Conservation (phyloP, 2,113 vertebrate genomes). For the Oxygymnocypris stewartii region DNA sequence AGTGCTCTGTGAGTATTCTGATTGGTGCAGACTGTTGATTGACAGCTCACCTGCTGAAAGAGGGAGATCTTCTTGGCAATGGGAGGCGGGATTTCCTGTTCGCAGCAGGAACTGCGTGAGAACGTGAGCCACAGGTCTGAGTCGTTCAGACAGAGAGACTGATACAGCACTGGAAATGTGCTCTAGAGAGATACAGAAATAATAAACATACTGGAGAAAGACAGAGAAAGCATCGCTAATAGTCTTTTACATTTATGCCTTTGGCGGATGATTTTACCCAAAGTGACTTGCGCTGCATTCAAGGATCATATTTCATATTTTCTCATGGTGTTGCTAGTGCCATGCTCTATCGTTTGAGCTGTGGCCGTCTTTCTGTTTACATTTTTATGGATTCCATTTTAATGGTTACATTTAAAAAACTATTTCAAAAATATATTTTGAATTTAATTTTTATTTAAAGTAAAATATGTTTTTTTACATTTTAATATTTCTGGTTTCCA, state of each 20-base stretch:
- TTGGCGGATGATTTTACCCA: background rate
- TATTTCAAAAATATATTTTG: too few species aligned
- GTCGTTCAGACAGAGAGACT: slow-evolving; percentile 86
- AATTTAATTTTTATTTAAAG: too few species aligned
- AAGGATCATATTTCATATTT: background rate
- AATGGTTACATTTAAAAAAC: background rate
- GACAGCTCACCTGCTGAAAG: slow-evolving; percentile 90
- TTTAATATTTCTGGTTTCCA: background rate
- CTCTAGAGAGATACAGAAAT: slow-evolving; percentile 69
- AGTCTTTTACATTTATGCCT: background rate
- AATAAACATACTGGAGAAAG: background rate
- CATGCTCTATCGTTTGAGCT: too few species aligned
- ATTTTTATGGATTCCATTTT: background rate
- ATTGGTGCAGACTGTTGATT: slow-evolving; percentile 11
- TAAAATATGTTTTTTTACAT: background rate
- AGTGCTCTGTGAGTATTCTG: background rate
- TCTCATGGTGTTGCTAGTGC: background rate
- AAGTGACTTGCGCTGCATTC: background rate
- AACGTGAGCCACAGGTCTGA: slow-evolving; percentile 86
- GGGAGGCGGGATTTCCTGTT: slow-evolving; percentile 87
- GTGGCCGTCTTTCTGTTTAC: background rate
- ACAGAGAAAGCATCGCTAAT: background rate
- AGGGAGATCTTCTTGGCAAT: slow-evolving; percentile 85
- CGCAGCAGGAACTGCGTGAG: slow-evolving; percentile 86
- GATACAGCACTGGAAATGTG: slow-evolving; percentile 85